A percentile compares a stretch with the other conserved stretches of the same genome.
phyloP scores from a whole-genome alignment of 1,140 invertebrate genomes.

The Prorops nasuta region DNA sequence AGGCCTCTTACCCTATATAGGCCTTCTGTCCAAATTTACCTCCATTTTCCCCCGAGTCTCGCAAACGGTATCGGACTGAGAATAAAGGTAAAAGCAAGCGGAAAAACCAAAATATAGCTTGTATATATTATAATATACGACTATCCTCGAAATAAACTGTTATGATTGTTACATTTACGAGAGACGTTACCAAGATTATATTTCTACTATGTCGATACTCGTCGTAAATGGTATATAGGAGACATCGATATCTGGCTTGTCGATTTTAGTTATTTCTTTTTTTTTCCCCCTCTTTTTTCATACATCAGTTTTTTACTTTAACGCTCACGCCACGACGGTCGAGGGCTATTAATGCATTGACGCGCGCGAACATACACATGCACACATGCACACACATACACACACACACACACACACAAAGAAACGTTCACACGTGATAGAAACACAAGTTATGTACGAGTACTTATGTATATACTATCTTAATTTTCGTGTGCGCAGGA shows the following conservation, averaged over 20 bases:
- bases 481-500: constrained; percentile 5
- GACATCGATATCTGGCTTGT: constrained; percentile 8
- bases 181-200: constrained; percentile 51
- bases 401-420: neutral
- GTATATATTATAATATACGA: constrained; percentile 41
- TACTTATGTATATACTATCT: constrained; percentile 31
- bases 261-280: neutral
- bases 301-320: neutral
- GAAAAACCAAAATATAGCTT: constrained; percentile 46
- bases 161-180: constrained; percentile 51
- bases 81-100: constrained; percentile 7
- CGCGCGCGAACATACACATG: neutral
- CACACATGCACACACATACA: neutral
- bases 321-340: neutral
- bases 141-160: constrained; percentile 47
- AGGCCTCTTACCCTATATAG: too few species aligned
- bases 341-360: neutral
- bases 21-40: too few species aligned
- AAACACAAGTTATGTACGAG: constrained; percentile 14
- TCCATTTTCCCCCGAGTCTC: too few species aligned
- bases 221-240: constrained; percentile 18
- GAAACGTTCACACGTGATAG: too few species aligned
- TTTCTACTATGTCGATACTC: constrained; percentile 43
- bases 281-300: neutral
- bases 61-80: too few species aligned